Evolutionary conservation across 2,888 invertebrate species (phyloP).

Genomic region (Gnatocerus cornutus): DNA sequence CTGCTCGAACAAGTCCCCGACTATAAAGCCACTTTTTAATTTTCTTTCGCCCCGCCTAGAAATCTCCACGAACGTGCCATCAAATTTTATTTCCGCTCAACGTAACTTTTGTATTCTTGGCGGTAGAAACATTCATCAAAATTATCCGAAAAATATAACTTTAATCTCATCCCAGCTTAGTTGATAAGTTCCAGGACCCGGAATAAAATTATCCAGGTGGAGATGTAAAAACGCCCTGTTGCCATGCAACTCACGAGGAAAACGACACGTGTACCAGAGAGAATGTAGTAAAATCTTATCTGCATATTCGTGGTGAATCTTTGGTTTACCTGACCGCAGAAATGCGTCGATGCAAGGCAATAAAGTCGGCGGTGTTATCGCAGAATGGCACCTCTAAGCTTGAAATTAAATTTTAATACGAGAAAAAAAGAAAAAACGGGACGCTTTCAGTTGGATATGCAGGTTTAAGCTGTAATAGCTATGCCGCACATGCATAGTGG

Average conservation of each 20-base stretch:
- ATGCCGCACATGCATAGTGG: constrained; percentile 37
- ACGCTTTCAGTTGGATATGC: constrained; percentile 19
- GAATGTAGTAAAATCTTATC: constrained; percentile 19
- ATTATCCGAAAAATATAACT: constrained; percentile 36
- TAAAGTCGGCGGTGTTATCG: constrained; percentile 15
- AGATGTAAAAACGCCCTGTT: constrained; percentile 25
- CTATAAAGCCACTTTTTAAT: constrained; percentile 13
- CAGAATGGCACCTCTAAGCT: constrained; percentile 7
- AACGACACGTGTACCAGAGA: constrained; percentile 41
- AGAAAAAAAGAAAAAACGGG: constrained; percentile 9
- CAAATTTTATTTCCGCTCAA: constrained; percentile 21
- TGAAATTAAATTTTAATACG: constrained; percentile 24
- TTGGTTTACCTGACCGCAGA: constrained; percentile 14
- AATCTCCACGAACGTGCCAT: constrained; percentile 10
- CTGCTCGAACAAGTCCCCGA: neutral
- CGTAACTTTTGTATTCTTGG: constrained; percentile 25
- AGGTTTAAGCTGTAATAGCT: constrained; percentile 34
- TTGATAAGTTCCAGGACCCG: constrained; percentile 27
- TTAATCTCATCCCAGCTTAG: constrained; percentile 30
- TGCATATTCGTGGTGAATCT: constrained; percentile 24
- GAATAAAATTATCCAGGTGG: constrained; percentile 40
- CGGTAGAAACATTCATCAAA: constrained; percentile 28
- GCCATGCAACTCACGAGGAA: constrained; percentile 42
- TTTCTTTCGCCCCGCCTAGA: constrained; percentile 2
- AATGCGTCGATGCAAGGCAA: constrained; percentile 9